phyloP scores from a whole-genome alignment of 2,888 invertebrate genomes.

The Parochlus steinenii region DNA sequence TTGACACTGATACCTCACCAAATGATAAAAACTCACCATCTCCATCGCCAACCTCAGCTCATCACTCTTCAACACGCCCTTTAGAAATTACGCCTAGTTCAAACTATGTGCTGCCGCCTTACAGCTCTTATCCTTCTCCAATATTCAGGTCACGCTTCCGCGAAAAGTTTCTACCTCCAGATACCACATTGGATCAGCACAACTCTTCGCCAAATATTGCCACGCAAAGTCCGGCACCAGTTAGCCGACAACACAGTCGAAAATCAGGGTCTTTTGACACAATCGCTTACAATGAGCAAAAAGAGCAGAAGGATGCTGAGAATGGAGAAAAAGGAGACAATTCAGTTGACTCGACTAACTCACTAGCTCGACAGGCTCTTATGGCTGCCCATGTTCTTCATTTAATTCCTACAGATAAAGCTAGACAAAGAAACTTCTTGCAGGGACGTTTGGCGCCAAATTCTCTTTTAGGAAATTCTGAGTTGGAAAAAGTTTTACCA shows the following conservation, averaged over 20 bases:
- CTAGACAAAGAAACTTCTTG: constrained; percentile 63
- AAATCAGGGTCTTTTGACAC: constrained; percentile 13
- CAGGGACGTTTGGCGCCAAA: constrained; percentile 66
- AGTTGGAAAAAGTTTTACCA: constrained; percentile 74
- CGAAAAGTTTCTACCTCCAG: constrained; percentile 27
- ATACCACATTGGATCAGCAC: constrained; percentile 23
- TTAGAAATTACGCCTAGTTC: neutral
- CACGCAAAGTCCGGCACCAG: constrained; percentile 15
- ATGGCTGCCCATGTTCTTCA: constrained; percentile 65
- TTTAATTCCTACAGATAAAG: constrained; percentile 67
- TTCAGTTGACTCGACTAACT: constrained; percentile 39
- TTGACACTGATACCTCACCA: constrained; percentile 4
- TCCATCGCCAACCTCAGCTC: neutral
- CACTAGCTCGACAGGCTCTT: constrained; percentile 53
- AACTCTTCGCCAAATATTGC: constrained; percentile 30
- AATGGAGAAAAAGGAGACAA: constrained; percentile 16
- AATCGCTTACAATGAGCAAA: constrained; percentile 3
- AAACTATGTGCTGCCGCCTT: constrained; percentile 5
- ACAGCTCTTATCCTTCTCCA: constrained; percentile 10
- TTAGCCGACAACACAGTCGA: neutral
- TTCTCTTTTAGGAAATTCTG: constrained; percentile 65
- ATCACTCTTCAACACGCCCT: constrained; percentile 5
- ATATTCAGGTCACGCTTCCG: constrained; percentile 24
- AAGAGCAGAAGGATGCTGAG: neutral
- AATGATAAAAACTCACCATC: constrained; percentile 5